Evolutionary conservation across 2,888 invertebrate species (phyloP).

Genomic region (Beris chalybata): DNA sequence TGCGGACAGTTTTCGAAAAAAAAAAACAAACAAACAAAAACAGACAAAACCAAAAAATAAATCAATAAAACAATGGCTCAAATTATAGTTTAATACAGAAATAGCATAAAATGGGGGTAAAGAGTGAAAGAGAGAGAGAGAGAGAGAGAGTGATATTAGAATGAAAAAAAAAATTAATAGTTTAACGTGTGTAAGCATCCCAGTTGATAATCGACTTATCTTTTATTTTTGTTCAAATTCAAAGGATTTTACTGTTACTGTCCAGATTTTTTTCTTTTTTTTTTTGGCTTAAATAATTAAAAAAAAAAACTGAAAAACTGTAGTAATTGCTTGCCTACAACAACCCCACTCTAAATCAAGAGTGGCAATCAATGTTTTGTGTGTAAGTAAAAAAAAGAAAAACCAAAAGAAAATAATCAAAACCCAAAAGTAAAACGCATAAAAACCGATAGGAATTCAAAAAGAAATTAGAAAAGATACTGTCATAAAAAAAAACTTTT

Average conservation of each 20-base stretch:
- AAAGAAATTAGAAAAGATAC: too few species aligned
- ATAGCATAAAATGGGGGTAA: neutral
- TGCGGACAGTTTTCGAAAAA: too few species aligned
- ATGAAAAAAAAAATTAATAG: neutral
- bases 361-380: constrained; percentile 38
- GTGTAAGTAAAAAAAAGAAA: constrained; percentile 23
- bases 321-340: neutral
- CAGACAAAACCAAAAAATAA: too few species aligned
- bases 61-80: too few species aligned
- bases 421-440: neutral
- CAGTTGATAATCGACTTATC: neutral
- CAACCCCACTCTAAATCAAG: constrained; percentile 13
- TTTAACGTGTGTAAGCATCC: constrained; percentile 36
- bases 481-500: too few species aligned
- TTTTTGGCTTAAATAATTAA: too few species aligned
- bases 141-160: constrained; percentile 9
- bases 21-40: too few species aligned
- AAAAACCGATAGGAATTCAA: neutral
- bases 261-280: too few species aligned
- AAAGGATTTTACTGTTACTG: too few species aligned
- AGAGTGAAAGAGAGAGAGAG: constrained; percentile 2
- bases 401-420: too few species aligned
- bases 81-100: constrained; percentile 3
- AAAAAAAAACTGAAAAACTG: too few species aligned
- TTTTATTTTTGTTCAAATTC: too few species aligned